Base-by-base conservation (phyloP, 2,888 invertebrate genomes). In the Troides helena region DNA sequence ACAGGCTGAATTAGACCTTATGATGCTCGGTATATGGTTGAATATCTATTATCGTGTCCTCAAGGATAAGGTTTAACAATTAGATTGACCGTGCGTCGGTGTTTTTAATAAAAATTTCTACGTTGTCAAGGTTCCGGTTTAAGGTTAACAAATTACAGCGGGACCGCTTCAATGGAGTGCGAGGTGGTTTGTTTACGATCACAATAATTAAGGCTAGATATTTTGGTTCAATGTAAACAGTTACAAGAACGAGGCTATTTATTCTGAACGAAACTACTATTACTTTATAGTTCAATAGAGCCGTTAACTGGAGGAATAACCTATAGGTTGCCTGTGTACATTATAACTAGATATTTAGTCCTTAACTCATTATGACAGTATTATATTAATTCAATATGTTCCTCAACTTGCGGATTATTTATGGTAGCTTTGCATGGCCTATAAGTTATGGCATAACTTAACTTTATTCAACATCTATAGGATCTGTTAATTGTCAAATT, bases 111-210 rank as follows among this genome's bases (percentile, higher is more conserved):
- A 68, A 63, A 53, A 23, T 61, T 60, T 63, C 17, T 59, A 43
- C 46, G 63, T 30, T 30, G 30, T 58, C 46, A 25, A 30, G 58
- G 39, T 39, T 10, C 10, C 39, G 36, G 3, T 5, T 2, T 30
- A 25, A 66, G 46, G 2, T 66, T 23, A 62, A 62, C 58, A 68
- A 58, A 68, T 68, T 62, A 46, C 58, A 30, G 63, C 18, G 17
- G 63, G 68, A 53, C 23, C 50, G 18, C 8, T 39, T 50, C 61
- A 56, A 62, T 60, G 46, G 25, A 62, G 53, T 53, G 53, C n/a
- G 53, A 53, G n/a, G 18, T n/a, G 1, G 53, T 53, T 17, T 53
- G 14, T 53, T 17, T 53, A 53, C n/a, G 53, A 18, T 53, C 18
- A 53, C 53, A 12, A 53, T 6, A 53, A 53, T 6, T 17, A 6